Evolutionary conservation across 2,113 vertebrate genomes (phyloP), one percentile per base, ranked within the genome.

Genomic region (Gopherus evgoodei): DNA sequence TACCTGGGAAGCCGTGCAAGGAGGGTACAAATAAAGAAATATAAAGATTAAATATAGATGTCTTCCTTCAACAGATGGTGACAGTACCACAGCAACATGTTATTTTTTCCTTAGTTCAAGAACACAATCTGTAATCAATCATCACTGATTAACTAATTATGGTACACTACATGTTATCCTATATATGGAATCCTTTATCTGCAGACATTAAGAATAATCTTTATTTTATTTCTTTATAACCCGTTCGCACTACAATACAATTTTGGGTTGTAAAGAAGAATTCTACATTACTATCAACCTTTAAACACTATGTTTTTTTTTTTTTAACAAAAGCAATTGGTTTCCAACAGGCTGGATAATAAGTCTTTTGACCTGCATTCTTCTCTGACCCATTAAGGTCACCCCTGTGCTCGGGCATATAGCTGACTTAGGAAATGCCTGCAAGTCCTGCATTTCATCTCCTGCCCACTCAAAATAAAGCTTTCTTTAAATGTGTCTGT

Each of bases 401-500:
- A 98, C 97, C 96, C 96, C 97, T 98, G 98, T 96, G 97, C 98
- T 98, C 56, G 81, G 98, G 98, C 98, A 98, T 97, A 97, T 57
- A 98, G 98, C 98, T 98, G 98, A 98, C 98, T 98, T 98, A 96
- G 98, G 98, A 98, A 98, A 99, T 98, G 98, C 98, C 98, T 98
- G 98, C 98, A 97, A 98, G 99, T 99, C 98, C 98, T 98, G 95
- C 98, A 98, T 99, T 99, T 99, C 98, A 98, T 98, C 98, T 98
- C 97, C 97, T 98, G 98, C 98, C 98, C 98, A 98, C 98, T 99
- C 98, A 98, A 98, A 99, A 99, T 99, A 99, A 99, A 99, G 99
- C 99, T 99, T 99, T 98, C 99, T 99, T 99, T 99, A 99, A 99
- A 99, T 99, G 99, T 99, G 99, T 99, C 98, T 98, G 98, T 95